Percentiles rank a stretch among this genome's conserved stretches.
Evolutionary conservation across 2,888 invertebrate genomes (phyloP).

Genomic region (Ashinkailepas kermadecensis): DNA sequence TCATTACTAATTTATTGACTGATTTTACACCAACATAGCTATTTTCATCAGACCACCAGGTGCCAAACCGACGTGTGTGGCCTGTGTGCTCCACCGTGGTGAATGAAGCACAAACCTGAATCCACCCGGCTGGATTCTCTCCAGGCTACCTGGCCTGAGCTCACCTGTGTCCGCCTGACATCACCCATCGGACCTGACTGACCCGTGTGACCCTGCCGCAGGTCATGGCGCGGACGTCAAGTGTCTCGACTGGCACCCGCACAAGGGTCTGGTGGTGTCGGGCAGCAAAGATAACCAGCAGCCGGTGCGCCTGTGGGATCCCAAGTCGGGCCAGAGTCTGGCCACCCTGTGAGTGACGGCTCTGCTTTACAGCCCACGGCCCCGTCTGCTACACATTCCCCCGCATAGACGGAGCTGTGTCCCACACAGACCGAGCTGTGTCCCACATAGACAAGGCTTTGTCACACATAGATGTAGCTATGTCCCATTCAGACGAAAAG

Average conservation of each 20-base stretch:
- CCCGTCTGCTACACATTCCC: too few relatives aligned
- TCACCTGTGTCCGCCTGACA: neutral
- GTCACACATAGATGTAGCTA: too few relatives aligned
- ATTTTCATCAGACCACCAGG: too few relatives aligned
- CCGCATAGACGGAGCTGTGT: too few relatives aligned
- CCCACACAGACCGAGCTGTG: too few relatives aligned
- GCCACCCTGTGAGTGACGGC: constrained; percentile 5
- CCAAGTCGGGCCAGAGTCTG: constrained; percentile 46
- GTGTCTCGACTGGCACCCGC: constrained; percentile 99
- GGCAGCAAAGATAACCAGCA: constrained; percentile 99
- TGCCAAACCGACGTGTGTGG: neutral
- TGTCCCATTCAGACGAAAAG: too few relatives aligned
- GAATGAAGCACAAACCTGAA: neutral
- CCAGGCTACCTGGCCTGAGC: neutral
- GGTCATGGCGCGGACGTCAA: constrained; percentile 98
- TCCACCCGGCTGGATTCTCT: neutral
- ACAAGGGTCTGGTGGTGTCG: constrained; percentile 91
- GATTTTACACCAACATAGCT: too few relatives aligned
- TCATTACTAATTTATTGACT: too few relatives aligned
- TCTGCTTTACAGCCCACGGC: too few relatives aligned
- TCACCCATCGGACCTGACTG: too few relatives aligned
- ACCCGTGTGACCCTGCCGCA: constrained; percentile 37
- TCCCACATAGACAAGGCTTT: too few relatives aligned
- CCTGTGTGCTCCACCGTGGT: neutral
- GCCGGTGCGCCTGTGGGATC: constrained; percentile 99